Conservation (phyloP, 2,797 vertebrate genomes). For the Amblyraja radiata region DNA sequence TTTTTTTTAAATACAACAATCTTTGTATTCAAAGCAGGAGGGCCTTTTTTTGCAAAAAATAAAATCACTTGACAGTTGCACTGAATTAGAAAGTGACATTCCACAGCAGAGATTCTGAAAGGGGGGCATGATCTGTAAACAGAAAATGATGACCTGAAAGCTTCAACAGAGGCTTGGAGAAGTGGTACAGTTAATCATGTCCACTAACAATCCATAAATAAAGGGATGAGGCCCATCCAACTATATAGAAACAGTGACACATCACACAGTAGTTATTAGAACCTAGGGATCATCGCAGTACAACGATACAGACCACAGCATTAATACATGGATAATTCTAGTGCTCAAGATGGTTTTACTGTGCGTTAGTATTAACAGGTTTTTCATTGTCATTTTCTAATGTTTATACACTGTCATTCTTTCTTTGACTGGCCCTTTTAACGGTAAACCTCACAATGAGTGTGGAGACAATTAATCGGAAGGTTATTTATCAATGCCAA, state of each 20-base stretch:
- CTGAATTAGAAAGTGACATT: not conserved
- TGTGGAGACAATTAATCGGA: conserved; percentile 99
- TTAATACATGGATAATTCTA: conserved; percentile 67
- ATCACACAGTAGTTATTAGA: conserved; percentile 45
- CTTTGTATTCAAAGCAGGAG: not conserved
- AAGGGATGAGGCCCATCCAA: not conserved
- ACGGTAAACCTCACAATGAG: conserved; percentile 95
- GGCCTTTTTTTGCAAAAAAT: not conserved
- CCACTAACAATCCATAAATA: not conserved
- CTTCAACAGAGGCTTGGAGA: not conserved
- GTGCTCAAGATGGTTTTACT: conserved; percentile 63
- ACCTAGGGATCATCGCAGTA: conserved; percentile 38
- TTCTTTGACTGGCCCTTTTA: conserved; percentile 91
- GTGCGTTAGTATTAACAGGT: conserved; percentile 85
- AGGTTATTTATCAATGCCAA: conserved; percentile 99
- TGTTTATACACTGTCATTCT: conserved; percentile 96
- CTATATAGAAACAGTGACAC: not conserved
- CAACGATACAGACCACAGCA: conserved; percentile 59
- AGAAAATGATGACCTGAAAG: not conserved
- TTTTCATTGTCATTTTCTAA: conserved; percentile 78
- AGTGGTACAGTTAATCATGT: not conserved
- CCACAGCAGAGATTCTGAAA: not conserved
- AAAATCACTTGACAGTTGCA: not conserved
- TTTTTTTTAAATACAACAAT: not conserved
- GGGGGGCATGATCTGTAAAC: not conserved